Conservation (phyloP, 37 sponge, comb jelly and placozoan species). For the Aphrocallistes beatrix region DNA sequence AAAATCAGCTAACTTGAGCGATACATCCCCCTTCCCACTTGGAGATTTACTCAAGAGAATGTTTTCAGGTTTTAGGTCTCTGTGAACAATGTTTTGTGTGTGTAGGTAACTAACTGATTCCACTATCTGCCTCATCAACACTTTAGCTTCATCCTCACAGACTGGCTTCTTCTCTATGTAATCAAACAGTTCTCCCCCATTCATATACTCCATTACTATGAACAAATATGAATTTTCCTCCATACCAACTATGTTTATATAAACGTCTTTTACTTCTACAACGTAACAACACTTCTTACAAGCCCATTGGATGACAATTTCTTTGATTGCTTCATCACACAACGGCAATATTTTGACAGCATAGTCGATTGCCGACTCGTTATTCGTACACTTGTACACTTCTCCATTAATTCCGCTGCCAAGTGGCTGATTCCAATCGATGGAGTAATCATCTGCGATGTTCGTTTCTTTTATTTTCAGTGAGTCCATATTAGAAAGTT, state of each 20-base stretch:
- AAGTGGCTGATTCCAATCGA: slow-evolving; percentile 20
- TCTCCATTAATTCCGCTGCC: not conserved
- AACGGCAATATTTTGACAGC: not conserved
- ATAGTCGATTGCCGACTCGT: not conserved
- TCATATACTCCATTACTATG: slow-evolving; percentile 3
- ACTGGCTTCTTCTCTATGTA: not conserved
- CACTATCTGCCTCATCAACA: not conserved
- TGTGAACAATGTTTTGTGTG: not conserved
- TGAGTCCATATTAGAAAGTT: slow-evolving; percentile 27
- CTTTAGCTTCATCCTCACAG: not conserved
- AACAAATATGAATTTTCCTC: not conserved
- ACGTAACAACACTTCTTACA: slow-evolving; percentile 50
- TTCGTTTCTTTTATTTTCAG: slow-evolving; percentile 31
- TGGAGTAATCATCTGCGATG: slow-evolving; percentile 62
- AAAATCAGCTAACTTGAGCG: not conserved
- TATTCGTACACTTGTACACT: not conserved
- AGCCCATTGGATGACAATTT: not conserved
- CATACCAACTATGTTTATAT: slow-evolving; percentile 34
- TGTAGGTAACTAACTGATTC: not conserved
- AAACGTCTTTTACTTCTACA: slow-evolving; percentile 55
- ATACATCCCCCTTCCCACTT: not conserved
- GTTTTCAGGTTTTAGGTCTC: not conserved
- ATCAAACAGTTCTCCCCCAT: slow-evolving; percentile 13
- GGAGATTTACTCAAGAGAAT: not conserved
- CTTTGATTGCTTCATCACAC: not conserved